Evolutionary conservation across 2,797 vertebrate genomes (phyloP).

Genomic region (Emys orbicularis): DNA sequence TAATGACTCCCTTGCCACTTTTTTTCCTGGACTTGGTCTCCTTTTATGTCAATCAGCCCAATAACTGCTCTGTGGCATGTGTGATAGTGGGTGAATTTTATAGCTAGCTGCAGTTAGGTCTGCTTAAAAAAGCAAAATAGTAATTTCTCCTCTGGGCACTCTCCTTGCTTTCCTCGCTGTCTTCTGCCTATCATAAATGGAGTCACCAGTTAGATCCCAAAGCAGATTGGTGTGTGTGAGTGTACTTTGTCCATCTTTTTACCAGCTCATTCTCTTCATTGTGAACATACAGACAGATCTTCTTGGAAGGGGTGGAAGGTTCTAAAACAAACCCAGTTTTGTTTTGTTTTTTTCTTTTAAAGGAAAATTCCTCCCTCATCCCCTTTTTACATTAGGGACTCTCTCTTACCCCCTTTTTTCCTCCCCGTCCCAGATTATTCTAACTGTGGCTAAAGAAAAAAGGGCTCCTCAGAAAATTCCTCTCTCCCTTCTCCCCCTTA

Average conservation of each 20-base stretch:
- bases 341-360: not conserved
- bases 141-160: not conserved
- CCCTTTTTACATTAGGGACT: not conserved
- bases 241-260: not conserved
- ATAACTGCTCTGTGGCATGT: not conserved
- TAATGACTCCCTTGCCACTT: not conserved
- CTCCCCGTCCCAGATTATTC: not conserved
- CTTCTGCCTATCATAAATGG: not conserved
- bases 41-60: not conserved
- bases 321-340: not conserved
- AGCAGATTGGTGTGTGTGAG: not conserved
- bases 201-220: not conserved
- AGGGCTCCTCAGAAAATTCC: not conserved
- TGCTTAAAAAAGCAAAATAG: not conserved
- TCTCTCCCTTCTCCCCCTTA: not conserved
- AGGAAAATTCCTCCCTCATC: not conserved
- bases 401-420: not conserved
- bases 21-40: not conserved
- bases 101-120: not conserved
- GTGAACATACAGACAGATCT: not conserved
- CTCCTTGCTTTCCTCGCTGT: not conserved
- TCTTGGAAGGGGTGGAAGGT: not conserved
- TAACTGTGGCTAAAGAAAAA: not conserved
- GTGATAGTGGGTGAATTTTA: not conserved
- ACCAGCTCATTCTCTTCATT: not conserved